Evolutionary conservation across 2,797 vertebrate species (phyloP).

Genomic region (Helicolenus hilgendorfi): DNA sequence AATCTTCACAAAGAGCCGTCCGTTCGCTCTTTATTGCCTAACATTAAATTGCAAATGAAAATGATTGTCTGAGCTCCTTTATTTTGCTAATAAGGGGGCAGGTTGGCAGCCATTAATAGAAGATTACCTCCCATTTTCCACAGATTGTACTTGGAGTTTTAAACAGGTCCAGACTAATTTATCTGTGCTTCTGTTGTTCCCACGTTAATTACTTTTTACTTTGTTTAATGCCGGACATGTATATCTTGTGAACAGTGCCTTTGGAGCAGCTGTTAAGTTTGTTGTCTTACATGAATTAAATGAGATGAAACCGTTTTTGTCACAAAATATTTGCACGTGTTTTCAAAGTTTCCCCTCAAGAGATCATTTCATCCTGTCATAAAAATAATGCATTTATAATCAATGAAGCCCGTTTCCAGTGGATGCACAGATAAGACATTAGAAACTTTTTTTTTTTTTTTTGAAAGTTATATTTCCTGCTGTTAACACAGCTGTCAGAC

Average conservation of each 20-base stretch:
- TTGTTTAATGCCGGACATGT: neutral
- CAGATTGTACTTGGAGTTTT: constrained; percentile 25
- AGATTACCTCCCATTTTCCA: constrained; percentile 14
- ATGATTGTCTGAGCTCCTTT: constrained; percentile 77
- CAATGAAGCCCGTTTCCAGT: neutral
- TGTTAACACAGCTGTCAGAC: constrained; percentile 80
- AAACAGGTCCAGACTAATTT: constrained; percentile 16
- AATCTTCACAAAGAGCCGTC: constrained; percentile 82
- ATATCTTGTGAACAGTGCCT: neutral
- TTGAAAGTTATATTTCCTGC: constrained; percentile 42
- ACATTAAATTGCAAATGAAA: constrained; percentile 86
- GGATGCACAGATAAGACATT: neutral
- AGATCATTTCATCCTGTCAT: neutral
- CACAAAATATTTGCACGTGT: neutral
- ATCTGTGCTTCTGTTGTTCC: neutral
- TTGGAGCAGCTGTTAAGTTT: neutral
- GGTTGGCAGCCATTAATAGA: constrained; percentile 37
- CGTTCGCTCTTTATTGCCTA: constrained; percentile 75
- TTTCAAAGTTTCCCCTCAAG: neutral
- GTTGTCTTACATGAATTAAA: neutral
- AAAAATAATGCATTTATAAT: neutral
- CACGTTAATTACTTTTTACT: neutral
- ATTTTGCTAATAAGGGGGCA: constrained; percentile 74
- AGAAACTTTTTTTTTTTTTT: constrained; percentile 31
- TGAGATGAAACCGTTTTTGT: neutral